Evolutionary conservation across 2,113 vertebrate genomes (phyloP).

Genomic region (Lasiurus cinereus): DNA sequence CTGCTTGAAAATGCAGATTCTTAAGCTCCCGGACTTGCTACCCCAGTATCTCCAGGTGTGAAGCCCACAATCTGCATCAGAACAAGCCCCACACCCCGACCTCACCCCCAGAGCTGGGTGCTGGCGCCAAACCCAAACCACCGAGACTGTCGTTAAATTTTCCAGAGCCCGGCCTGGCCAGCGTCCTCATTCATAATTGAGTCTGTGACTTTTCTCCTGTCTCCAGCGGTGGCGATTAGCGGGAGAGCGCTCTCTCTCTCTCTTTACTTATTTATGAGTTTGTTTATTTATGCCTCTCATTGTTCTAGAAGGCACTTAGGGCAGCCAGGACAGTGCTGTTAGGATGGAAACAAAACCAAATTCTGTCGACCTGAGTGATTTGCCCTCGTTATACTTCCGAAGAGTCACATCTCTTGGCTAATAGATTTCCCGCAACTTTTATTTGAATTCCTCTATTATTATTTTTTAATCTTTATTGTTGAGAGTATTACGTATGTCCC

Average conservation of each 20-base stretch:
- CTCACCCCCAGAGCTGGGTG: neutral
- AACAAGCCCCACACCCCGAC: neutral
- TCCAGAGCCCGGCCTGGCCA: neutral
- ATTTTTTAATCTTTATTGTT: too few species aligned
- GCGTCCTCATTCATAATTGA: conserved; percentile 65
- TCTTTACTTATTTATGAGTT: conserved; percentile 78
- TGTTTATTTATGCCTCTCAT: conserved; percentile 55
- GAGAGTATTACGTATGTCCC: too few species aligned
- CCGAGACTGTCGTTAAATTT: conserved; percentile 18
- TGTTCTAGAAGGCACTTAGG: conserved; percentile 52
- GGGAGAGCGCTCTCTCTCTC: conserved; percentile 22
- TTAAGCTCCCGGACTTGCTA: neutral
- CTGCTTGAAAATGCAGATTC: neutral
- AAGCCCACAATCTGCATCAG: neutral
- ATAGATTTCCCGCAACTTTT: conserved; percentile 23
- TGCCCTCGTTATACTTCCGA: neutral
- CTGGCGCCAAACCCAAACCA: conserved; percentile 6
- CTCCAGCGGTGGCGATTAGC: conserved; percentile 38
- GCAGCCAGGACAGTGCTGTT: neutral
- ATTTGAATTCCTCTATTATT: neutral
- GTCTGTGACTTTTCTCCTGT: conserved; percentile 35
- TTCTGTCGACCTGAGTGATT: neutral
- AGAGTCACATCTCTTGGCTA: neutral
- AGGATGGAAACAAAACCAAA: conserved; percentile 34
- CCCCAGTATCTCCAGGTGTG: neutral